Evolutionary conservation across 2,888 invertebrate species (phyloP), one percentile per base, ranked within the genome.

Genomic region (Dynastes hyllus): DNA sequence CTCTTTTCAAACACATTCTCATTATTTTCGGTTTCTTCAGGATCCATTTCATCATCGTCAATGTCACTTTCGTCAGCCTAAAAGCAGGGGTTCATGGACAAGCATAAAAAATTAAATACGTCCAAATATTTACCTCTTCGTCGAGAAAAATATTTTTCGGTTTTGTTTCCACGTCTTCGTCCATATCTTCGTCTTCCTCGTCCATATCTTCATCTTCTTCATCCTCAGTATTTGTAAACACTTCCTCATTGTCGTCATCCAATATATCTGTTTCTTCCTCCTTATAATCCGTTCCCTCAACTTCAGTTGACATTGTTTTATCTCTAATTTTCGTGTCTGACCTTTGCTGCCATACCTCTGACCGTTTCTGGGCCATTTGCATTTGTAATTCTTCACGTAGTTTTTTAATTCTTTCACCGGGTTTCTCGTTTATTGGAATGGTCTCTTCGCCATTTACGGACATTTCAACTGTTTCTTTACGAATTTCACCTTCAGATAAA

Each of bases 361-460:
- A 92, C 71, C 95, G 90, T 84, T 93, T 93, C 81, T 92, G 91
- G 2, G 92, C 92, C 85, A 97, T 96, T 88, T 94, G 90, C 13
- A 91, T 90, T 84, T 94, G 92, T 1, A 97, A 90, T 81, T 94
- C 93, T 80, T 93, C 92, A 85, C 93, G 94, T 75, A 97, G 89
- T 83, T 92, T 93, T n/a, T 91, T 87, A 81, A 94, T 91, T 83
- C 93, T 94, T 2, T 92, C 92, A 0, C 97, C 96, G 61, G 95
- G 94, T 86, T 93, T 92, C 50, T 89, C 90, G 16, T 90, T 87
- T 69, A 82, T 84, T 79, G 79, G 85, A 77, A 85, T 81, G 13
- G 81, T 81, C 71, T 83, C 83, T 83, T 76, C 89, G 82, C 85
- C 86, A 78, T 87, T 85, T 4, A 86, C 81, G 76, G 85, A 81